Evolutionary conservation across 2,797 vertebrate genomes (phyloP), one percentile per base, ranked within the genome.

Genomic region (Xiphophorus birchmanni): DNA sequence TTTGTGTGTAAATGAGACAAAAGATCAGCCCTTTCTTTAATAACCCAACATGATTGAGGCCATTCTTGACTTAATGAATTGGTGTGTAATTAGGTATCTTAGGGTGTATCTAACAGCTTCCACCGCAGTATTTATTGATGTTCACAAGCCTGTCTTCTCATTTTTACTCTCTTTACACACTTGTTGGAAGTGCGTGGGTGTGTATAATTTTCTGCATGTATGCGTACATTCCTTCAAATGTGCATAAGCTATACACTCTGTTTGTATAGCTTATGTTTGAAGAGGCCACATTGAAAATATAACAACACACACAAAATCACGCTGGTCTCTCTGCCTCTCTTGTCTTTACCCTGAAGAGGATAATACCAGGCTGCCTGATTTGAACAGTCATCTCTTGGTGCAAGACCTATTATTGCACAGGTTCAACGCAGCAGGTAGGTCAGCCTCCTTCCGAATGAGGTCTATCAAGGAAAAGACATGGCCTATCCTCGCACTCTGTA

Each of bases 321-420:
- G 81, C 65, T 73, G 60, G 48, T 50, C 77, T 84, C 78, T 78
- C 63, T 80, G 81, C 80, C 81, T 79, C 86, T 54, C 86, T 54
- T 69, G 50, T 75, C 80, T 85, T 86, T 80, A 85, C 86, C 84
- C 90, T 87, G 93, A 94, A 94, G 93, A 93, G 93, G 91, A 94
- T 94, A 92, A 94, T 93, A 80, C 86, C 89, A 91, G 94, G 87
- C 87, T 93, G 88, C 91, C 88, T 93, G 91, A 94, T 94, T 92
- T 91, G 83, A 93, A 90, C 89, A 93, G 90, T 90, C 92, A 90
- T 93, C 86, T 93, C 86, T 75, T 18, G 44, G 91, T 84, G 86
- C 78, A 88, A 90, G 85, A 83, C 87, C 92, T 90, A 90, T 94
- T 93, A 94, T 93, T 95, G 92, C 91, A 81, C 89, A 92, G 93